phyloP scores from a whole-genome alignment of 2,797 vertebrate genomes.

The Austrolebias charrua region DNA sequence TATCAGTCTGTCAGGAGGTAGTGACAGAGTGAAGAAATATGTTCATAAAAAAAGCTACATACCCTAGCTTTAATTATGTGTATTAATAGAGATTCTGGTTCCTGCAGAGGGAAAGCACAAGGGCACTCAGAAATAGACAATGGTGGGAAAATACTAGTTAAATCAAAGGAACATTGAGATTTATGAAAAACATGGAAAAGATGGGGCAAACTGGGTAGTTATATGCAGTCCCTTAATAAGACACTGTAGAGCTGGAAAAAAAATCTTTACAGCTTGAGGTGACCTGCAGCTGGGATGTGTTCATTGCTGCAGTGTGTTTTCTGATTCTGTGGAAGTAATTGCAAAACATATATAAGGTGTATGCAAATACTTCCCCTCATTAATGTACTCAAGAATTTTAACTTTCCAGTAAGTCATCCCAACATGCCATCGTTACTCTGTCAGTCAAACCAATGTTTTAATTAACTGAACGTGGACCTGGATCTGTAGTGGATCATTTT shows the following conservation, averaged over 20 bases:
- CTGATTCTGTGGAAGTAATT: no score
- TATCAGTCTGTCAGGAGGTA: no score
- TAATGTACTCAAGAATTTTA: conserved; percentile 8
- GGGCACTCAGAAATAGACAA: background rate
- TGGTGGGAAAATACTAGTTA: background rate
- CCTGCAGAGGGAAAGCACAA: background rate
- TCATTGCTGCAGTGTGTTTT: conserved; percentile 7
- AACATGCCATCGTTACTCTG: background rate
- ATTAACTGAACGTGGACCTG: conserved; percentile 22
- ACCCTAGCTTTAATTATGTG: no score
- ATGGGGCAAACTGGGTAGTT: background rate
- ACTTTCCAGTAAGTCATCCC: background rate
- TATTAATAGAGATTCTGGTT: conserved; percentile 32
- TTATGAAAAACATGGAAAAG: background rate
- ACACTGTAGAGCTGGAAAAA: no score
- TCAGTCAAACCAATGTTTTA: conserved; percentile 42
- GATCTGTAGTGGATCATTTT: conserved; percentile 20
- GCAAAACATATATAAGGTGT: background rate
- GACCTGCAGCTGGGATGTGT: conserved; percentile 35
- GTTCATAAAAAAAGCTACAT: no score
- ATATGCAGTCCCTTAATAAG: no score
- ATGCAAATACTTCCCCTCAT: background rate
- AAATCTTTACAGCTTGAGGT: conserved; percentile 31
- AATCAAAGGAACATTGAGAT: no score
- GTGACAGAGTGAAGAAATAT: no score